Conservation (phyloP, 2,113 vertebrate species). For the Turnix velox region DNA sequence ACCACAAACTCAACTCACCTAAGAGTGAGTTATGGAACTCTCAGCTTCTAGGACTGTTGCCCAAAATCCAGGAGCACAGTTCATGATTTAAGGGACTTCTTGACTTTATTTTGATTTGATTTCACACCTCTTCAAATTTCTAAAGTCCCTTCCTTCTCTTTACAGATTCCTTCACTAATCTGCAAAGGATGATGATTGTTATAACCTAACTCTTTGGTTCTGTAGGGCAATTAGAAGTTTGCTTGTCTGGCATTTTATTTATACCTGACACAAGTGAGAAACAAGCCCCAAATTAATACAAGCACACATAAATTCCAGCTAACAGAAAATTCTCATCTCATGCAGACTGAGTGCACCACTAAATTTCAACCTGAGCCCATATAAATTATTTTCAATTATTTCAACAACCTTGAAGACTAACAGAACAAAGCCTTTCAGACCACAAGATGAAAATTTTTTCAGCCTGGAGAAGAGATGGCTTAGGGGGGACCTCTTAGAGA, state of each 20-base stretch:
- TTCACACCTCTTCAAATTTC: background rate
- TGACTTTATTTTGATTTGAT: background rate
- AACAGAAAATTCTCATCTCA: background rate
- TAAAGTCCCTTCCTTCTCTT: background rate
- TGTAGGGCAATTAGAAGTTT: background rate
- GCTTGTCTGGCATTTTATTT: background rate
- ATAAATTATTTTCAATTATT: background rate
- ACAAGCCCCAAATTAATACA: background rate
- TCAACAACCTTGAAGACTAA: background rate
- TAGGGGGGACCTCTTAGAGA: too few relatives aligned
- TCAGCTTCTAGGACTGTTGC: background rate
- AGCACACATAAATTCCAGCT: background rate
- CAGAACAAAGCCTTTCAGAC: background rate
- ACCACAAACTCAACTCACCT: background rate
- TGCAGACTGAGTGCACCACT: background rate
- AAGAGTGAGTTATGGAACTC: background rate
- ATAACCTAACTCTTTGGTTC: background rate
- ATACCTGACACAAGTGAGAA: background rate
- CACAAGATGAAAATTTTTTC: background rate
- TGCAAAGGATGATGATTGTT: background rate
- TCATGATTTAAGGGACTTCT: background rate
- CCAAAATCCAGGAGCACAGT: background rate
- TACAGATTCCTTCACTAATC: background rate
- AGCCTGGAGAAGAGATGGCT: too few relatives aligned
- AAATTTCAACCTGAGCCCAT: rapidly evolving